Base-by-base conservation (phyloP, 1,140 invertebrate species). In the Drosophila pandora region DNA sequence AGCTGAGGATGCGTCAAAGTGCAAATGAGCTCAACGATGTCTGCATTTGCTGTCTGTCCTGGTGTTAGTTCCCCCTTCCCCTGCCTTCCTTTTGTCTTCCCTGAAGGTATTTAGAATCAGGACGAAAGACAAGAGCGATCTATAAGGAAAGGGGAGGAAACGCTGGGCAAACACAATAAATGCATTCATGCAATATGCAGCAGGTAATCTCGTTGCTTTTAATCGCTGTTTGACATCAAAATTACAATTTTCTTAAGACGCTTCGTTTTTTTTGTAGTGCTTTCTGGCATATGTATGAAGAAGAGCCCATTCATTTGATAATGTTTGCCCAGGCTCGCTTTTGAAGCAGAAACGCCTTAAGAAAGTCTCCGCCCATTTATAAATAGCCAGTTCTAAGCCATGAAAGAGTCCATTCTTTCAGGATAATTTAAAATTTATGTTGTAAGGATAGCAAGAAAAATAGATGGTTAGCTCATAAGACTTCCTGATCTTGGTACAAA, bases 161-260 rank as follows among this genome's bases (percentile, higher is more conserved):
- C 48, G 57, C 47, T 79, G 59, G 65, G 76, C 76, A 85, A 87
- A 81, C 82, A 85, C 57, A 61, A 74, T 54, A 70, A 87, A 88
- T 87, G 83, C 75, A 76, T 87, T 87, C 83, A 87, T 87, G 83
- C 83, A 87, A 82, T 87, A 87, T 87, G 83, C 83, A 90, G 57
- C 64, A 88, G 79, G 89, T 90, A 90, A 90, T 90, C 89, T 89
- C 78, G 89, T 89, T 89, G 75, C 83, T 87, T 90, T 90, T 90
- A 90, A 90, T 90, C 89, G 83, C 79, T 90, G 89, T 90, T 90
- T 90, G 82, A 79, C 89, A 90, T 90, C 89, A 90, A 83, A 90
- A 90, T 90, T 90, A 87, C 59, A 87, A 79, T 83, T 82, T 77
- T 79, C 83, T 79, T 79, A 87, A 87, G 82, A 87, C 67, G 82